Evolutionary conservation across 2,797 vertebrate genomes (phyloP), one percentile per base, ranked within the genome.

Genomic region (Gambusia yucatana): DNA sequence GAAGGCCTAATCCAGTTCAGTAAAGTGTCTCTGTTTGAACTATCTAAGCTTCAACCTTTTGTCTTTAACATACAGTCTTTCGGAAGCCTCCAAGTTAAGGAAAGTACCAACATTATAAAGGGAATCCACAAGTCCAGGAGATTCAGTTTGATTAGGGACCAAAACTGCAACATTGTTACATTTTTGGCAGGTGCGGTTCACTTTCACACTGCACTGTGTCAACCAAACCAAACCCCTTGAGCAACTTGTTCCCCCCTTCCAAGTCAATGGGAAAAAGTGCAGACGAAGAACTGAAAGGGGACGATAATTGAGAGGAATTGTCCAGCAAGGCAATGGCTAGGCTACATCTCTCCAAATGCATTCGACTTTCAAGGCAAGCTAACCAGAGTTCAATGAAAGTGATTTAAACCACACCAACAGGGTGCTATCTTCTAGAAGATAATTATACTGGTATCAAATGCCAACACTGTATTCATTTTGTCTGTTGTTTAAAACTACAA

Each of bases 1-100:
- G 57, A 30, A 30, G 28, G 57, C 57, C 13, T 30, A 33, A 61
- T 30, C 11, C 25, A 33, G 57, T 33, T 33, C 14, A 33, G 13
- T 6, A 61, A 30, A 33, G 28, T 33, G 33, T 30, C 5, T 30
- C 28, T 61, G 2, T 33, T 61, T 33, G 33, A 59, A 30, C 55
- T 16, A 61, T 61, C 16, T 33, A 30, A 48, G 41, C 72, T 52
- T 73, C 3, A 43, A 82, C 72, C 3, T 65, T 65, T 65, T 65
- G 63, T 65, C 3, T 65, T 65, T 65, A 65, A 41, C 36, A 39
- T 65, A 30, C 13, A 61, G 28, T 61, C 5, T 61, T 61, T 7
- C 14, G 14, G 57, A 30, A 33, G 13, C 6, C 28, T 30, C 57
- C n/a, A 61, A 61, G 57, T 30, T 61, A 61, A 65, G 8, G 17